Base-by-base conservation (phyloP, 2,888 invertebrate genomes). In the Caenorhabditis sp. region DNA sequence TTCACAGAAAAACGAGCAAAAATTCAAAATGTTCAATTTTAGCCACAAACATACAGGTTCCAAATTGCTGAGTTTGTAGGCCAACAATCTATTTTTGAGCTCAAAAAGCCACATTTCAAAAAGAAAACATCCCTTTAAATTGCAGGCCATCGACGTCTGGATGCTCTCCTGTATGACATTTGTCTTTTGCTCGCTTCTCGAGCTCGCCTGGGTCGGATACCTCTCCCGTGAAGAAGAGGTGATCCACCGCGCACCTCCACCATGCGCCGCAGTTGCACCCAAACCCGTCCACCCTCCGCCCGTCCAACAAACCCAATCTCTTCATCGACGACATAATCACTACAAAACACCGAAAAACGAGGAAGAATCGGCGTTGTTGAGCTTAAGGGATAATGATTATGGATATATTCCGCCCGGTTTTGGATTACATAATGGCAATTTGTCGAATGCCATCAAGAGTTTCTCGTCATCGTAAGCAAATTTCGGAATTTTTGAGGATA, bases 111-210 rank as follows among this genome's bases (percentile, higher is more conserved):
- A n/a, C n/a, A n/a, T n/a, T n/a, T n/a, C n/a, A n/a, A n/a, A n/a
- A n/a, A n/a, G n/a, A n/a, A n/a, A n/a, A n/a, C n/a, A n/a, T n/a
- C n/a, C n/a, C n/a, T n/a, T n/a, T n/a, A n/a, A n/a, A n/a, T 59
- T 63, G 5, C 59, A 84, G 81, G 83, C 83, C 31, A 84, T 84
- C 67, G 85, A 86, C 65, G 83, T 87, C 12, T 87, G 87, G 87
- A 84, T 87, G 83, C 78, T 87, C 31, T 83, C 83, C n/a, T 87
- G 87, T 67, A 86, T 87, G 85, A 87, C 87, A 21, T 86, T 87
- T 57, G 87, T 87, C 25, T 87, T 87, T 70, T 85, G 86, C 66
- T 87, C 87, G 0, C 70, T 87, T n/a, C 75, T 87, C 12, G 87
- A 87, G 62, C 75, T 87, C 49, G 87, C 87, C 26, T 85, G 84